phyloP scores from a whole-genome alignment of 37 sponge, comb jelly and placozoan genomes.

The Mnemiopsis leidyi region DNA sequence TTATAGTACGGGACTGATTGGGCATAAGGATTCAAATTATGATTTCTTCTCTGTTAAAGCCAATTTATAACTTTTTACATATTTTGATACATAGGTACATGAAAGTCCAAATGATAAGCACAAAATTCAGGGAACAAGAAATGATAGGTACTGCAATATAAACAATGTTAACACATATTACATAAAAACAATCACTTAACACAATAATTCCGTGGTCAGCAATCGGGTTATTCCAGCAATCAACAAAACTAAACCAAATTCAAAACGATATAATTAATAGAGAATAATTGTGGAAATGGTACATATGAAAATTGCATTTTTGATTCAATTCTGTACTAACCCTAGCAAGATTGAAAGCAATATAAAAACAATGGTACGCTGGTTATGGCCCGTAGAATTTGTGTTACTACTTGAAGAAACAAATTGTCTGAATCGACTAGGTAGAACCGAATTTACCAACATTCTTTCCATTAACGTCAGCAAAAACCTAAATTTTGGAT shows the following conservation, averaged over 20 bases:
- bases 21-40: neutral
- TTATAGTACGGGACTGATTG: neutral
- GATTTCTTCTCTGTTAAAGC: neutral
- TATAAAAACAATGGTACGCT: neutral
- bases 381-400: too few species aligned
- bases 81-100: too few species aligned
- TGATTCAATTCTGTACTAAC: too few species aligned
- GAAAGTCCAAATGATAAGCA: neutral
- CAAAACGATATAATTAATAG: neutral
- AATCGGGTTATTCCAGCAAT: neutral
- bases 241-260: neutral
- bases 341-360: neutral
- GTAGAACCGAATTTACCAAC: neutral
- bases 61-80: too few species aligned
- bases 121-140: neutral
- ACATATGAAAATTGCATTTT: too few species aligned
- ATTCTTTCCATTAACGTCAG: neutral
- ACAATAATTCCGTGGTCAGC: neutral
- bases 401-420: too few species aligned
- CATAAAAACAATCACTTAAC: constrained; percentile 53
- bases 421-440: neutral
- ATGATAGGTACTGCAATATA: constrained; percentile 18
- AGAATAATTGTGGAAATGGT: neutral
- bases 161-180: constrained; percentile 44
- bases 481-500: too few species aligned